phyloP scores from a whole-genome alignment of 2,888 invertebrate genomes.

The Craniophora ligustri region DNA sequence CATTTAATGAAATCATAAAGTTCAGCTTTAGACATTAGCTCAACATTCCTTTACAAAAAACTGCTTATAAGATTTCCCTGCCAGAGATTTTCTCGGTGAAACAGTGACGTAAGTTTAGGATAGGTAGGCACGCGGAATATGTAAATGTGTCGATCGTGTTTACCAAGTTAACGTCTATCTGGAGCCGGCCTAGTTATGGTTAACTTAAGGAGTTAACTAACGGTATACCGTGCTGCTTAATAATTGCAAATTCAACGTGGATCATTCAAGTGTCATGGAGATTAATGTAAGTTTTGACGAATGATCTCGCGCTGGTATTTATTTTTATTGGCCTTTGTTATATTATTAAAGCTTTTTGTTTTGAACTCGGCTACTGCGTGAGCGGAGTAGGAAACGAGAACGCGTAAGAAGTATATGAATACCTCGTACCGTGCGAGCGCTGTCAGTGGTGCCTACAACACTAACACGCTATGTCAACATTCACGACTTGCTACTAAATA shows the following conservation, averaged over 20 bases:
- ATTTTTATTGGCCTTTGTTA: constrained; percentile 29
- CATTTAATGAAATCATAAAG: constrained; percentile 12
- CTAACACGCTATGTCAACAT: too few species aligned
- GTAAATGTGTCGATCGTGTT: background rate
- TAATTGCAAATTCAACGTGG: background rate
- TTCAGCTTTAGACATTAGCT: constrained; percentile 7
- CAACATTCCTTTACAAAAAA: constrained; percentile 4
- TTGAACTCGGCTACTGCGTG: constrained; percentile 3
- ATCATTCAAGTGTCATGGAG: constrained; percentile 7
- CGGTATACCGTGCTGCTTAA: background rate
- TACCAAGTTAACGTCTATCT: background rate
- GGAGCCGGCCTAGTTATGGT: background rate
- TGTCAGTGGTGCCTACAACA: too few species aligned
- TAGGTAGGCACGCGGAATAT: background rate
- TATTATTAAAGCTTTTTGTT: constrained; percentile 26
- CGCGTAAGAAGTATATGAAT: constrained; percentile 13
- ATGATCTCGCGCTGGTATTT: constrained; percentile 3
- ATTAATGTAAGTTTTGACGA: constrained; percentile 14
- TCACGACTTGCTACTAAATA: too few species aligned
- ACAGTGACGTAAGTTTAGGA: background rate
- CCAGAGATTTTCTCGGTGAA: background rate
- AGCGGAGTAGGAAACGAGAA: background rate
- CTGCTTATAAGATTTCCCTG: constrained; percentile 4
- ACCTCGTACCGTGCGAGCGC: background rate
- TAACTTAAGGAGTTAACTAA: background rate